Evolutionary conservation across 2,888 invertebrate species (phyloP).

Genomic region (Protophormia terraenovae): DNA sequence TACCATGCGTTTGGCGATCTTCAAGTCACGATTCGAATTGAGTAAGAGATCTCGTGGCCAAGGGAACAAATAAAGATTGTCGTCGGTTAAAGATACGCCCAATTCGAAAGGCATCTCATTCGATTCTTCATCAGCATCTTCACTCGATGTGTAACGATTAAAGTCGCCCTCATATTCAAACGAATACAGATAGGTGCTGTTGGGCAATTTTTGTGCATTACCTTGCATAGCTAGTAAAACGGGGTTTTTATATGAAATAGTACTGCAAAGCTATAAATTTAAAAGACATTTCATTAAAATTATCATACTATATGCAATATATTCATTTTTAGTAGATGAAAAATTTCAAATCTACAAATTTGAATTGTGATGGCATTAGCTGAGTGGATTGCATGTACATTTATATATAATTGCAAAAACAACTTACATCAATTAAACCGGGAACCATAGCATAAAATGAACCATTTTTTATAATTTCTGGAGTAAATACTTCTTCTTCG

Average conservation of each 20-base stretch:
- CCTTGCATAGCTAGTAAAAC: conserved; percentile 80
- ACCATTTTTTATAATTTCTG: conserved; percentile 78
- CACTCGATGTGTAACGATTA: conserved; percentile 76
- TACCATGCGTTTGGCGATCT: conserved; percentile 82
- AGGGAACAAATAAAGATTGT: conserved; percentile 83
- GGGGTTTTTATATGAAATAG: conserved; percentile 82
- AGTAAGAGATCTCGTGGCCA: conserved; percentile 77
- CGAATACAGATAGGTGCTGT: conserved; percentile 82
- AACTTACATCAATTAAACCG: conserved; percentile 82
- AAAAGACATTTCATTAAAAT: background rate
- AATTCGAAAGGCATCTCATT: conserved; percentile 81
- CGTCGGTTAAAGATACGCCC: conserved; percentile 84
- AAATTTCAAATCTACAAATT: too few relatives aligned
- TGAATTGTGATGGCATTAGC: too few relatives aligned
- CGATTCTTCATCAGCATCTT: conserved; percentile 75
- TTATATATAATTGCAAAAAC: background rate
- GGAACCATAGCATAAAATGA: conserved; percentile 81
- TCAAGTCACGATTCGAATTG: conserved; percentile 78
- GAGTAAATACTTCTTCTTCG: conserved; percentile 75
- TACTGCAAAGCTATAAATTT: conserved; percentile 80
- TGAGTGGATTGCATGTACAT: too few relatives aligned
- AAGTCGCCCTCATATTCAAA: conserved; percentile 82
- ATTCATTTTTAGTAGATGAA: too few relatives aligned
- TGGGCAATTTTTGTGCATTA: conserved; percentile 78
- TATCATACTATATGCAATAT: too few relatives aligned